Evolutionary conservation across 2,888 invertebrate genomes (phyloP).

Genomic region (Venustoraphidia nigricollis): DNA sequence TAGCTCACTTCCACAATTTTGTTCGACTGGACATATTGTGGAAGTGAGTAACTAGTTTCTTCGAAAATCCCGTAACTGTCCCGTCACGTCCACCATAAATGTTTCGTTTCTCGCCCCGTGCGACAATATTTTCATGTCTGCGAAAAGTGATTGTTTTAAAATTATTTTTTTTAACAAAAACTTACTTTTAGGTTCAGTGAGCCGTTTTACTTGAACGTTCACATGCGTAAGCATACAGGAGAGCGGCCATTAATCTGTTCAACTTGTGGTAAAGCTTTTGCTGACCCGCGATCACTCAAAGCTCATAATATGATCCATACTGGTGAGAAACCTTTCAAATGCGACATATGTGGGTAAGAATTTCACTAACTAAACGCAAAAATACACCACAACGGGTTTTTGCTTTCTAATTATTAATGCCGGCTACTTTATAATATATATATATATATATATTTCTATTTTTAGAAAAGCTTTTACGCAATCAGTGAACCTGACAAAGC

Average conservation of each 20-base stretch:
- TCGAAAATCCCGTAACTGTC: neutral
- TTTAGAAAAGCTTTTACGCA: slow-evolving; percentile 19
- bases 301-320: slow-evolving; percentile 19
- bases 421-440: too few relatives aligned
- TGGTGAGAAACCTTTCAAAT: slow-evolving; percentile 19
- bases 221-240: slow-evolving; percentile 21
- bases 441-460: slow-evolving; percentile 9
- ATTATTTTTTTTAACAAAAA: neutral
- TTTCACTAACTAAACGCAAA: neutral
- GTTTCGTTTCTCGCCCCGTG: neutral
- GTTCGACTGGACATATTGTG: too few relatives aligned
- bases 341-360: slow-evolving; percentile 18
- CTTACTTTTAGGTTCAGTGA: slow-evolving; percentile 18
- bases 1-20: too few relatives aligned
- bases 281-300: slow-evolving; percentile 20
- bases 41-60: too few relatives aligned
- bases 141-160: neutral
- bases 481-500: slow-evolving; percentile 19
- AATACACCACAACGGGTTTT: too few relatives aligned
- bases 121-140: too few relatives aligned
- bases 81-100: neutral
- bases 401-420: too few relatives aligned
- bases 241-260: slow-evolving; percentile 20
- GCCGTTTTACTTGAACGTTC: slow-evolving; percentile 20
- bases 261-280: slow-evolving; percentile 19